Percentiles rank a stretch among this genome's conserved stretches.
Conservation (phyloP, 2,888 invertebrate species). For the Acronicta leporina region DNA sequence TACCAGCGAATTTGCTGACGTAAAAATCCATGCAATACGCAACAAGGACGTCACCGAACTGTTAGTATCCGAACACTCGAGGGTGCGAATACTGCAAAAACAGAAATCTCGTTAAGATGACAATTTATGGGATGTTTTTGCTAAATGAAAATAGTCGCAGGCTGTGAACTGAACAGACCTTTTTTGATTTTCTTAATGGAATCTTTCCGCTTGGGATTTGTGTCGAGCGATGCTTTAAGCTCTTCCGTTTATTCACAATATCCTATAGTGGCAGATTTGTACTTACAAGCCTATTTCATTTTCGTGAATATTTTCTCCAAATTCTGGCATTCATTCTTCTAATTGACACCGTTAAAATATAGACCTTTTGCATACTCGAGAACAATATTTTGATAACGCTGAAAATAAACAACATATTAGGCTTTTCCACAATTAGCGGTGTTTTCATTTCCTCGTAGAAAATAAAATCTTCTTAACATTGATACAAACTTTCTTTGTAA, state of each 20-base stretch:
- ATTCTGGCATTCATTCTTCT: constrained; percentile 53
- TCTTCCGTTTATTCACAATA: constrained; percentile 75
- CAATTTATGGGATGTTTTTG: constrained; percentile 90
- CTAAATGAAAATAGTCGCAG: constrained; percentile 89
- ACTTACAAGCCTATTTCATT: constrained; percentile 65
- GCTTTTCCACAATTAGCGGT: constrained; percentile 59
- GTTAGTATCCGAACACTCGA: constrained; percentile 75
- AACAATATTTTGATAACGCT: constrained; percentile 15
- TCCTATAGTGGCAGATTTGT: constrained; percentile 68
- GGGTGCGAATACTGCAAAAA: constrained; percentile 87
- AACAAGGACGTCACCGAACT: constrained; percentile 69
- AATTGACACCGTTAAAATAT: constrained; percentile 46
- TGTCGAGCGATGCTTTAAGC: constrained; percentile 83
- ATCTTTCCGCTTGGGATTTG: constrained; percentile 88
- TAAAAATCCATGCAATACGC: constrained; percentile 64
- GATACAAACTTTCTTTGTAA: constrained; percentile 85
- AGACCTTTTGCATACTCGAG: constrained; percentile 6
- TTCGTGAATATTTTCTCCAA: constrained; percentile 42
- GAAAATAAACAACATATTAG: constrained; percentile 39
- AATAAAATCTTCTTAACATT: constrained; percentile 75
- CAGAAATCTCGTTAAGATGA: constrained; percentile 89
- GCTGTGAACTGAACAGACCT: constrained; percentile 85
- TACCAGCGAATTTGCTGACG: constrained; percentile 69
- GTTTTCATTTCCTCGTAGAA: constrained; percentile 68
- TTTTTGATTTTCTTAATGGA: constrained; percentile 90